These are phyloP conservation scores for Brachionus rubens DNA, from an alignment of 1,140 invertebrate species.

Conservation along the genomic window DNA sequence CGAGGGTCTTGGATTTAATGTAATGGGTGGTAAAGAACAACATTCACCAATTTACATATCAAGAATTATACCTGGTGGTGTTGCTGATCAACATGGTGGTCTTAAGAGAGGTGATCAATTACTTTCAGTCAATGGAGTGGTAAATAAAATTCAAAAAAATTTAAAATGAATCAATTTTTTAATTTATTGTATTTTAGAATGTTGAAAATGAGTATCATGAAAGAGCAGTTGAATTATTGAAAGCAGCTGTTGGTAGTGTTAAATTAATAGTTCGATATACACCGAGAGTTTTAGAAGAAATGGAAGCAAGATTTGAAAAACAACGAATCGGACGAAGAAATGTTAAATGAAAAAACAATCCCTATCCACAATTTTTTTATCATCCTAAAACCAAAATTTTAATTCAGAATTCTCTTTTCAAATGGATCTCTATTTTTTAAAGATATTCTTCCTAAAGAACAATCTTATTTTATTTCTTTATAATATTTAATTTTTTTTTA, in stretches of 20 bases:
- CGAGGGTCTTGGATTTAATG: constrained; percentile 97
- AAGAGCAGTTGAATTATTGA: constrained; percentile 95
- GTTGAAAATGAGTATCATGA: constrained; percentile 99
- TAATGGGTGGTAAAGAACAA: constrained; percentile 98
- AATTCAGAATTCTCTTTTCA: too few species aligned
- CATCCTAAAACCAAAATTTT: too few species aligned
- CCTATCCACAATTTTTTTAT: too few species aligned
- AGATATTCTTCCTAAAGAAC: too few species aligned
- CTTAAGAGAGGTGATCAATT: constrained; percentile 96
- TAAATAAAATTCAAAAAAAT: constrained; percentile 59
- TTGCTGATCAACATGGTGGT: constrained; percentile 92
- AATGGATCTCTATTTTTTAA: too few species aligned
- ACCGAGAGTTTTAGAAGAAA: constrained; percentile 95
- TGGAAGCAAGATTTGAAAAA: constrained; percentile 98
- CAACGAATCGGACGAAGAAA: constrained; percentile 75
- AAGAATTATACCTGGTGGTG: constrained; percentile 93
- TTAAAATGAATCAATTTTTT: not conserved
- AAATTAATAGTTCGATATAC: constrained; percentile 97
- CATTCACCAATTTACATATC: constrained; percentile 99
- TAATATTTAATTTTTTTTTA: too few species aligned
- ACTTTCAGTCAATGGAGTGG: constrained; percentile 93
- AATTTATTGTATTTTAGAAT: constrained; percentile 66
- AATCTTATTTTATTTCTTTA: too few species aligned
- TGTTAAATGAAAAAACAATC: constrained; percentile 10
- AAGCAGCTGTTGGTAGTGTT: constrained; percentile 84